Conservation (phyloP, 2,113 vertebrate genomes). For the Blennius ocellaris region DNA sequence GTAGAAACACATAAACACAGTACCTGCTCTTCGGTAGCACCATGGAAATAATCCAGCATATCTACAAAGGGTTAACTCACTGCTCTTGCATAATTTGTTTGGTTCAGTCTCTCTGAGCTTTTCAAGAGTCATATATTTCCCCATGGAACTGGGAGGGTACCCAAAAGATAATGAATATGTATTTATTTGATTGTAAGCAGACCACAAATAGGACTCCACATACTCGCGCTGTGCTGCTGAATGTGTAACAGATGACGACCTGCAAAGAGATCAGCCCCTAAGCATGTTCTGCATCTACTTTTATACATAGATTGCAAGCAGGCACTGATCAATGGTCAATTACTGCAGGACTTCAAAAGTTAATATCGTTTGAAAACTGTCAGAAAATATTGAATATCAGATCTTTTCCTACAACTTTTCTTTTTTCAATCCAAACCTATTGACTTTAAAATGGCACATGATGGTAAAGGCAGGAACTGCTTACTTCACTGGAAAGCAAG, state of each 20-base stretch:
- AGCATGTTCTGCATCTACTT: neutral
- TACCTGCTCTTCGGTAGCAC: too few species aligned
- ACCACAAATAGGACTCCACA: neutral
- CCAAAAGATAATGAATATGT: too few species aligned
- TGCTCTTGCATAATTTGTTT: neutral
- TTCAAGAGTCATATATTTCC: neutral
- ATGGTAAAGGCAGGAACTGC: neutral
- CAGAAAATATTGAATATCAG: too few species aligned
- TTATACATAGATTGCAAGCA: neutral
- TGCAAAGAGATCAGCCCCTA: neutral
- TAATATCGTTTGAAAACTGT: too few species aligned
- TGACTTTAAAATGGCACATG: neutral
- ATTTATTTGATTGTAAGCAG: too few species aligned
- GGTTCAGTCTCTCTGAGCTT: neutral
- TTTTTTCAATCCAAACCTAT: neutral
- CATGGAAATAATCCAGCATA: too few species aligned
- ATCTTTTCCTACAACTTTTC: neutral
- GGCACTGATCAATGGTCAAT: neutral
- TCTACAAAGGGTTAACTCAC: neutral
- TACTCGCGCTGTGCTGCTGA: neutral
- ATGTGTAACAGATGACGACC: neutral
- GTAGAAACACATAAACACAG: too few species aligned
- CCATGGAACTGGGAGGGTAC: neutral
- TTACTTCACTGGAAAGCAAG: neutral
- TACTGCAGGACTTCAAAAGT: neutral